Conservation (phyloP, 2,113 vertebrate genomes). For the Hyla sarda region DNA sequence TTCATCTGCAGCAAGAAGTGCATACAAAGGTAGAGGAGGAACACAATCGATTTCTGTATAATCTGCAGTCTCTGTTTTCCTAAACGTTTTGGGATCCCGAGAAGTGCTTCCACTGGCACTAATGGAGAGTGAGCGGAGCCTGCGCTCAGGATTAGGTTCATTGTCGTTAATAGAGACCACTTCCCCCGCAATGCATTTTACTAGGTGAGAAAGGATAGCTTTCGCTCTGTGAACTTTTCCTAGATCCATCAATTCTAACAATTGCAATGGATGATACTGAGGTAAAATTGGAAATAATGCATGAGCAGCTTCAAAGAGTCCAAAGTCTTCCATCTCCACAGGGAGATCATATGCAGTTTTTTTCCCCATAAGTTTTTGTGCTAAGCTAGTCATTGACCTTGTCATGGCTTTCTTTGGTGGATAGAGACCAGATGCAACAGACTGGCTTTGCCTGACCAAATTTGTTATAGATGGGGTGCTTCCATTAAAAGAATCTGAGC, state of each 20-base stretch:
- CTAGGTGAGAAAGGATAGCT: constrained; percentile 94
- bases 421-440: constrained; percentile 71
- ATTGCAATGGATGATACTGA: constrained; percentile 95
- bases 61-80: constrained; percentile 83
- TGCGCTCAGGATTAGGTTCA: constrained; percentile 78
- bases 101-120: constrained; percentile 92
- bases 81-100: constrained; percentile 87
- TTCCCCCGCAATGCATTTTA: constrained; percentile 97
- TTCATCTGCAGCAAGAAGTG: constrained; percentile 91
- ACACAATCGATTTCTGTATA: constrained; percentile 96
- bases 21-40: constrained; percentile 92
- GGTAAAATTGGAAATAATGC: constrained; percentile 91
- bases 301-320: constrained; percentile 96
- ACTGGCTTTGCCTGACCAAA: constrained; percentile 82
- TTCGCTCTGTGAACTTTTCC: constrained; percentile 93
- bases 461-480: constrained; percentile 82
- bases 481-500: constrained; percentile 72
- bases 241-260: constrained; percentile 96
- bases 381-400: constrained; percentile 93
- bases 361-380: constrained; percentile 95
- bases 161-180: constrained; percentile 86
- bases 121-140: constrained; percentile 88
- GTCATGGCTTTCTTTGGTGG: constrained; percentile 84
- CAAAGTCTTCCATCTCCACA: constrained; percentile 89
- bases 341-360: constrained; percentile 85